These are phyloP conservation scores for Maniola jurtina DNA, from an alignment of 1,140 invertebrate genomes.

Conservation along the genomic window DNA sequence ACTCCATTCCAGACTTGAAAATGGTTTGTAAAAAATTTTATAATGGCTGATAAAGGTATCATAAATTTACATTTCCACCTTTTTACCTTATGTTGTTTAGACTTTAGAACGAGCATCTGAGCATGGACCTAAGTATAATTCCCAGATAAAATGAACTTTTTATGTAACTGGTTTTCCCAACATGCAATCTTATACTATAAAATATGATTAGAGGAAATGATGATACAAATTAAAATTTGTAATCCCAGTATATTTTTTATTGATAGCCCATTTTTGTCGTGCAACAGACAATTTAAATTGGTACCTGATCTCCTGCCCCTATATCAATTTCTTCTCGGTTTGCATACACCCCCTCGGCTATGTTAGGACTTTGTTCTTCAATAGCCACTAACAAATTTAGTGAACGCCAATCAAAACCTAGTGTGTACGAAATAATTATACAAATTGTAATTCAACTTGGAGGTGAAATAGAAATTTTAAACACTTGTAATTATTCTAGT, in stretches of 20 bases:
- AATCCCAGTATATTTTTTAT: neutral
- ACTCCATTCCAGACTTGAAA: no score
- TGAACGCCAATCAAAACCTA: constrained; percentile 99
- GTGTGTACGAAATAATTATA: constrained; percentile 58
- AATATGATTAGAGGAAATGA: neutral
- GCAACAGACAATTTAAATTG: constrained; percentile 62
- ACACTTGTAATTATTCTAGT: constrained; percentile 37
- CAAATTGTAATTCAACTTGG: constrained; percentile 37
- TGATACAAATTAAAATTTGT: neutral
- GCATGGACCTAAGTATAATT: neutral
- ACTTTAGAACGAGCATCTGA: no score
- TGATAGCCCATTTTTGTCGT: constrained; percentile 39
- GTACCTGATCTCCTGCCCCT: constrained; percentile 99
- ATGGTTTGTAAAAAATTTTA: no score
- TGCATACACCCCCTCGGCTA: constrained; percentile 96
- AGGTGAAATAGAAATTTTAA: constrained; percentile 43
- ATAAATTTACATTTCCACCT: no score
- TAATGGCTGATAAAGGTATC: no score
- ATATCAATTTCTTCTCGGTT: constrained; percentile 95
- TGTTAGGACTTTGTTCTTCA: constrained; percentile 98
- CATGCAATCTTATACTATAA: constrained; percentile 29
- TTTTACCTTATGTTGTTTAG: no score
- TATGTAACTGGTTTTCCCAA: constrained; percentile 6
- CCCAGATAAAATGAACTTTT: neutral
- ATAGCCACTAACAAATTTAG: constrained; percentile 98